These are phyloP conservation scores for Spodoptera litura DNA, from an alignment of 1,140 invertebrate genomes.

Conservation along the genomic window DNA sequence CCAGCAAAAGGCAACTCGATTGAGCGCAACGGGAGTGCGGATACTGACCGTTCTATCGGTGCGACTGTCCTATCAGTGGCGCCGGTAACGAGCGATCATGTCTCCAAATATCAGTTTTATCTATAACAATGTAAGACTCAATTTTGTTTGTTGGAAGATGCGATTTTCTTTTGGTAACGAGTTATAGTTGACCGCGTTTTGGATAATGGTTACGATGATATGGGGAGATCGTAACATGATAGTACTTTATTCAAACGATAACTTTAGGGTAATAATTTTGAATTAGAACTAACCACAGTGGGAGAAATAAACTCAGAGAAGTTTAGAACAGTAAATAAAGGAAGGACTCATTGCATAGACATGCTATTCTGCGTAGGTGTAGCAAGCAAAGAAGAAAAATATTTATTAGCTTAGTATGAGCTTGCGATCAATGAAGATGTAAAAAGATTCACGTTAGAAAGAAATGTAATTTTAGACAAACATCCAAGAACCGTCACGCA, in stretches of 20 bases:
- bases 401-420: not conserved
- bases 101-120: slow-evolving; percentile 1
- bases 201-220: slow-evolving; percentile 12
- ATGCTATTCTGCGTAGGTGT: not conserved
- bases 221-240: not conserved
- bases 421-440: not conserved
- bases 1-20: slow-evolving; percentile 21
- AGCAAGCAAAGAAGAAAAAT: not conserved
- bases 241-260: not conserved
- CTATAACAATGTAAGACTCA: not conserved
- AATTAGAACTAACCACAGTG: not conserved
- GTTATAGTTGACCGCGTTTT: slow-evolving; percentile 26
- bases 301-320: too few species aligned
- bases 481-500: not conserved
- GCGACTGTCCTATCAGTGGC: slow-evolving; percentile 20
- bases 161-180: slow-evolving; percentile 1
- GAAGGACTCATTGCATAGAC: too few species aligned
- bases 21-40: slow-evolving; percentile 29
- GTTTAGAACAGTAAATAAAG: too few species aligned
- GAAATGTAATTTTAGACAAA: not conserved
- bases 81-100: not conserved
- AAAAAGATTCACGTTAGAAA: not conserved
- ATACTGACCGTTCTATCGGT: slow-evolving; percentile 18
- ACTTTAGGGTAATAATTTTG: not conserved
- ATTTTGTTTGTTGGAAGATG: not conserved